Percentiles rank a stretch among this genome's conserved stretches.
These are phyloP conservation scores for Coreius guichenoti DNA, from an alignment of 2,797 vertebrate genomes.

Conservation along the genomic window DNA sequence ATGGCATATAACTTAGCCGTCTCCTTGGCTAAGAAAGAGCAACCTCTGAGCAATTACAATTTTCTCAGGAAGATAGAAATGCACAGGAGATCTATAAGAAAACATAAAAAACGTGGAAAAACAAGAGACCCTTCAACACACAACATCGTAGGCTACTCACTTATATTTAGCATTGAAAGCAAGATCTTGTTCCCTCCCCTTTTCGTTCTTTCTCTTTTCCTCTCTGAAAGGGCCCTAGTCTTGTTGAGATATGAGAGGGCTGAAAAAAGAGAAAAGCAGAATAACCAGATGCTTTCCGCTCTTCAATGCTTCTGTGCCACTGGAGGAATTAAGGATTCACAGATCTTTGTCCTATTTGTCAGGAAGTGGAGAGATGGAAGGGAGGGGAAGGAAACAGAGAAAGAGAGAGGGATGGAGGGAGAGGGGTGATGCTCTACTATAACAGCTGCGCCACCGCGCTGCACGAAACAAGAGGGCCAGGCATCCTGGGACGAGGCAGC, in stretches of 20 bases:
- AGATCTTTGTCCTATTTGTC: slow-evolving; percentile 67
- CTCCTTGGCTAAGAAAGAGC: neutral
- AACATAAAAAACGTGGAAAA: slow-evolving; percentile 53
- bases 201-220: slow-evolving; percentile 14
- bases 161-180: slow-evolving; percentile 50
- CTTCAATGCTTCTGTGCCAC: slow-evolving; percentile 77
- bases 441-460: slow-evolving; percentile 55
- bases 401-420: slow-evolving; percentile 12
- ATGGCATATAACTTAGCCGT: neutral
- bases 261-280: slow-evolving; percentile 37
- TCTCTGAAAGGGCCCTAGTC: slow-evolving; percentile 39
- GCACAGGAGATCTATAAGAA: slow-evolving; percentile 36
- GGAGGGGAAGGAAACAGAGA: slow-evolving; percentile 54
- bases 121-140: slow-evolving; percentile 63
- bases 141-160: slow-evolving; percentile 64
- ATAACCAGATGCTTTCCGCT: slow-evolving; percentile 74
- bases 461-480: slow-evolving; percentile 51
- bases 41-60: neutral
- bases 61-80: neutral
- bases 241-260: slow-evolving; percentile 60
- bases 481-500: slow-evolving; percentile 53
- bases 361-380: slow-evolving; percentile 52
- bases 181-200: slow-evolving; percentile 64
- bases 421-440: slow-evolving; percentile 40
- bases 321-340: slow-evolving; percentile 75